Percentiles rank a stretch among this genome's conserved stretches.
Evolutionary conservation across 2,797 vertebrate species (phyloP).

Genomic region (Tiaroga cobitis): DNA sequence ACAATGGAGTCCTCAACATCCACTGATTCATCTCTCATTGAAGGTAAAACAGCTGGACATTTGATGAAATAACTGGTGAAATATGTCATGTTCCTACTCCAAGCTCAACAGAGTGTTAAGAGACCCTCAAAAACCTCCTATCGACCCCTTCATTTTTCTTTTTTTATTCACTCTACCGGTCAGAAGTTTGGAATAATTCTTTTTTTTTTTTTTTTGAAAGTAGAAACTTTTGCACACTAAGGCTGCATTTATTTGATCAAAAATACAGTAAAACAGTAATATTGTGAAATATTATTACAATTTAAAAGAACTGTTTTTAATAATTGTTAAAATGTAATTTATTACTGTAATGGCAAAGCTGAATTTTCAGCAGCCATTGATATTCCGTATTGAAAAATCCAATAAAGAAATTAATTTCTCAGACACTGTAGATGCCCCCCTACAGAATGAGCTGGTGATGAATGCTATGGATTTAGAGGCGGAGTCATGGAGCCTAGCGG

Average conservation of each 20-base stretch:
- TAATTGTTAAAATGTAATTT: not conserved
- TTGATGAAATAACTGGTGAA: not conserved
- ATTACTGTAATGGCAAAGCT: not conserved
- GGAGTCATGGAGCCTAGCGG: conserved; percentile 92
- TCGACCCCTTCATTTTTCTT: not conserved
- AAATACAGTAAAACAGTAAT: not conserved
- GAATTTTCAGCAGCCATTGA: not conserved
- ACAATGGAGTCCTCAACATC: conserved; percentile 81
- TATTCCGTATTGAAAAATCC: not conserved
- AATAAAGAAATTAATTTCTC: not conserved
- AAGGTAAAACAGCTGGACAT: conserved; percentile 76
- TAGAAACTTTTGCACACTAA: no score
- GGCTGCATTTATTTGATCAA: not conserved
- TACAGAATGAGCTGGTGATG: conserved; percentile 80
- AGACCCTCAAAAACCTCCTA: not conserved
- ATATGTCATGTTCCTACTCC: not conserved
- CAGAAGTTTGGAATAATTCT: no score
- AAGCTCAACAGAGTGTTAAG: not conserved
- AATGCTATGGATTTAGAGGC: conserved; percentile 87
- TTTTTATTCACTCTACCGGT: no score
- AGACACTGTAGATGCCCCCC: conserved; percentile 85
- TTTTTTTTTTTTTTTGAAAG: no score
- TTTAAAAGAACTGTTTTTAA: not conserved
- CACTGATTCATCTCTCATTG: conserved; percentile 83
- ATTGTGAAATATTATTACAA: not conserved